Conservation (phyloP, 1,140 invertebrate species). For the Drosophila kurseongensis region DNA sequence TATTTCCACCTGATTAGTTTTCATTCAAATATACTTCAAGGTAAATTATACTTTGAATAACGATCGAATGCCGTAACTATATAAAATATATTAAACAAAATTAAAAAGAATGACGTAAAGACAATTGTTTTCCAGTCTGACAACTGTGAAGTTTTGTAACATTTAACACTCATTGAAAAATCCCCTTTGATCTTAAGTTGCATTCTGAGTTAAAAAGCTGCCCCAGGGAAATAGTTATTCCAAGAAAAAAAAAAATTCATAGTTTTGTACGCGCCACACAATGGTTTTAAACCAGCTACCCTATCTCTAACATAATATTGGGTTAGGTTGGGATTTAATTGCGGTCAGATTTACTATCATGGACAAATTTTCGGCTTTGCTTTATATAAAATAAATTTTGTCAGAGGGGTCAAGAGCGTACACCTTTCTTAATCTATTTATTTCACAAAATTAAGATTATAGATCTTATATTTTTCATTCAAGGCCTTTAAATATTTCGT, state of each 20-base stretch:
- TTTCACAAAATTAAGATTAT: neutral
- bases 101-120: neutral
- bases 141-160: neutral
- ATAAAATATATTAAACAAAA: neutral
- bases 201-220: neutral
- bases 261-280: neutral
- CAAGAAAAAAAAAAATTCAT: neutral
- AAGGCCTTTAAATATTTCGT: neutral
- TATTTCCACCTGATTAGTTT: neutral
- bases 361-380: neutral
- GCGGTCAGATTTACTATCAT: conserved; percentile 17
- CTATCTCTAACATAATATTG: conserved; percentile 6
- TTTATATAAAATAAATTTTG: neutral
- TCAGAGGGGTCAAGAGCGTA: conserved; percentile 7
- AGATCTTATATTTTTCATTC: neutral
- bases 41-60: too few relatives aligned
- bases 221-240: neutral
- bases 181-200: conserved; percentile 3
- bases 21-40: too few relatives aligned
- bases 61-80: too few relatives aligned
- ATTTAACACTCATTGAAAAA: neutral
- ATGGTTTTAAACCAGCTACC: neutral
- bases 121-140: too few relatives aligned
- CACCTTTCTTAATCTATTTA: conserved; percentile 6
- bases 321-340: conserved; percentile 18